Percentiles rank a stretch among this genome's conserved stretches.
phyloP scores from a whole-genome alignment of 2,888 invertebrate species.

The Amiota communis region DNA sequence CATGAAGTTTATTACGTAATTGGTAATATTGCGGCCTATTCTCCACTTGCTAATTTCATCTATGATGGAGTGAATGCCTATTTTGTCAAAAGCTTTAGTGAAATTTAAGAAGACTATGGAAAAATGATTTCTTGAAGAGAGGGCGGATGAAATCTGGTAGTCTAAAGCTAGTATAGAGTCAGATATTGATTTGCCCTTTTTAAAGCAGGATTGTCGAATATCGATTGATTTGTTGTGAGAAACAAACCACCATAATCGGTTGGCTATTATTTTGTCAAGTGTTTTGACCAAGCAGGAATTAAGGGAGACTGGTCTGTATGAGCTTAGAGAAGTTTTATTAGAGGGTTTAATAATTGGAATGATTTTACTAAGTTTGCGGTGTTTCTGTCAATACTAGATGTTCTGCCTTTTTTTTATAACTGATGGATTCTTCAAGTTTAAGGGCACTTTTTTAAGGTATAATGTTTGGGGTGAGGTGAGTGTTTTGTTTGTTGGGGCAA shows the following conservation, averaged over 20 bases:
- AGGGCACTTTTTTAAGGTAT: too few species aligned
- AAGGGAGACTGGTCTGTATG: too few species aligned
- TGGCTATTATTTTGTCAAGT: constrained; percentile 37
- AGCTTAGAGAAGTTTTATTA: constrained; percentile 12
- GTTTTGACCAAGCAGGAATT: constrained; percentile 18
- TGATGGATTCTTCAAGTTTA: constrained; percentile 11
- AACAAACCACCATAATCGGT: constrained; percentile 39
- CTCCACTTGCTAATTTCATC: constrained; percentile 24
- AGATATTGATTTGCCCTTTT: too few species aligned
- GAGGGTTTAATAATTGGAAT: constrained; percentile 21
- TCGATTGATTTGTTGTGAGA: constrained; percentile 35
- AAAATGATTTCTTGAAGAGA: too few species aligned
- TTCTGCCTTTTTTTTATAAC: constrained; percentile 21
- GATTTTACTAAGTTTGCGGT: constrained; percentile 29
- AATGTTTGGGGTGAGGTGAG: too few species aligned
- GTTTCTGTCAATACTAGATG: constrained; percentile 29
- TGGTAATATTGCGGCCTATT: constrained; percentile 26
- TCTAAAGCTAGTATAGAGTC: too few species aligned
- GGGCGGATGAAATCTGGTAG: too few species aligned
- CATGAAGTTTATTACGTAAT: constrained; percentile 31
- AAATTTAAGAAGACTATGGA: too few species aligned
- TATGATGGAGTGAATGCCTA: too few species aligned
- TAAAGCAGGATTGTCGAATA: too few species aligned
- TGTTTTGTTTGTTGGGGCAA: too few species aligned
- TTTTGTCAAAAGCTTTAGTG: too few species aligned